These are phyloP conservation scores for Rhyacophila evoluta DNA, from an alignment of 2,888 invertebrate genomes.

Conservation along the genomic window DNA sequence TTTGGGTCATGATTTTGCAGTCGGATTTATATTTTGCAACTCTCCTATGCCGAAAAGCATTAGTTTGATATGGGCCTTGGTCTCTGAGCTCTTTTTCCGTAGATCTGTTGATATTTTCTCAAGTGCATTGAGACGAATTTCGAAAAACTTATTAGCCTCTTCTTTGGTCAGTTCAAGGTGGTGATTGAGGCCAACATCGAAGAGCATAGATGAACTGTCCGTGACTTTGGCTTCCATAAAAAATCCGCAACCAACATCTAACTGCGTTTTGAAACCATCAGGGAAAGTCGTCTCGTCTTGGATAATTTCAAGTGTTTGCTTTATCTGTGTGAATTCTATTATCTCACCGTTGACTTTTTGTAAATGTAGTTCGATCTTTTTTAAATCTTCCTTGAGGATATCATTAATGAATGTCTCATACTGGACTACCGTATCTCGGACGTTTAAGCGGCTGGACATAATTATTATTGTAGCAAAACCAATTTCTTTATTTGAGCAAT, in stretches of 20 bases:
- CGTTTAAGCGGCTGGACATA: constrained; percentile 33
- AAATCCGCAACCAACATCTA: constrained; percentile 88
- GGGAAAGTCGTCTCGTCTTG: constrained; percentile 69
- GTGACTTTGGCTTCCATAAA: constrained; percentile 82
- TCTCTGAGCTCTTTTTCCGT: constrained; percentile 75
- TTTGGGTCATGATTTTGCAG: constrained; percentile 37
- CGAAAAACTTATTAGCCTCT: constrained; percentile 80
- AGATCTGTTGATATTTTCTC: constrained; percentile 74
- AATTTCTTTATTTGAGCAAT: no score
- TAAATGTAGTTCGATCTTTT: constrained; percentile 70
- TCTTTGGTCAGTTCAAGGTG: constrained; percentile 78
- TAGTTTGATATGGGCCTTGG: constrained; percentile 83
- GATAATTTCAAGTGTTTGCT: constrained; percentile 77
- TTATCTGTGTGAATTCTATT: constrained; percentile 79
- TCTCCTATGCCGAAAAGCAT: constrained; percentile 78
- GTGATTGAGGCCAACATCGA: constrained; percentile 82
- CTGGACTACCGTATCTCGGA: constrained; percentile 55
- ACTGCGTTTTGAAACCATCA: constrained; percentile 74
- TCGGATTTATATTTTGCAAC: constrained; percentile 61
- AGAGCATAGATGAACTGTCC: constrained; percentile 75
- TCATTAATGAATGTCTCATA: constrained; percentile 86
- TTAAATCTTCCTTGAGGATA: constrained; percentile 79
- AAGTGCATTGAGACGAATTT: constrained; percentile 75
- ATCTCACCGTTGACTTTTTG: constrained; percentile 76
- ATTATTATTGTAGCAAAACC: no score